Evolutionary conservation across 2,888 invertebrate species (phyloP).

Genomic region (Coenonympha glycerion): DNA sequence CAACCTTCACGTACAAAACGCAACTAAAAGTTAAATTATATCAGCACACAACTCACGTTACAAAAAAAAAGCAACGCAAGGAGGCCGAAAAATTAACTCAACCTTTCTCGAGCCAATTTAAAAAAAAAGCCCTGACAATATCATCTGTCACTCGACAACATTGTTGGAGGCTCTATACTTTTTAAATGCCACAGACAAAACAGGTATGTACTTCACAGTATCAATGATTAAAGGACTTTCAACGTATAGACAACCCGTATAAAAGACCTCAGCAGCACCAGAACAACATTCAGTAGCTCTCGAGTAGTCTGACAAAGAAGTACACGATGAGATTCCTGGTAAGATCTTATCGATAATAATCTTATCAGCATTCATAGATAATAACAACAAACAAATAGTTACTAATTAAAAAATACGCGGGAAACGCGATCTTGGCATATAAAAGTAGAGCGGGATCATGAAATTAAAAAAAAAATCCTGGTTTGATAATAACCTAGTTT

Average conservation of each 20-base stretch:
- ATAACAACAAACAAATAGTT: no score
- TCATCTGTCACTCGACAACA: constrained; percentile 10
- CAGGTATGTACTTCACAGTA: constrained; percentile 28
- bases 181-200: constrained; percentile 26
- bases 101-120: constrained; percentile 5
- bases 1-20: no score
- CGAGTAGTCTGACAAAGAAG: constrained; percentile 70
- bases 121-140: constrained; percentile 1
- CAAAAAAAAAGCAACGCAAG: background rate
- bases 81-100: background rate
- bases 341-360: constrained; percentile 37
- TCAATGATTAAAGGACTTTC: constrained; percentile 50
- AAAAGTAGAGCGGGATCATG: background rate
- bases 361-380: constrained; percentile 25
- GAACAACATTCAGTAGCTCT: constrained; percentile 69
- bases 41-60: no score
- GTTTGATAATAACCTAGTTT: background rate
- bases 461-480: background rate
- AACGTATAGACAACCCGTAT: constrained; percentile 51
- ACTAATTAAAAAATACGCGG: no score
- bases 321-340: constrained; percentile 75
- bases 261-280: constrained; percentile 49
- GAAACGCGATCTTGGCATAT: background rate
- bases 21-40: background rate
- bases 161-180: constrained; percentile 26